Evolutionary conservation across 2,888 invertebrate species (phyloP).

Genomic region (Keiferia lycopersicella): DNA sequence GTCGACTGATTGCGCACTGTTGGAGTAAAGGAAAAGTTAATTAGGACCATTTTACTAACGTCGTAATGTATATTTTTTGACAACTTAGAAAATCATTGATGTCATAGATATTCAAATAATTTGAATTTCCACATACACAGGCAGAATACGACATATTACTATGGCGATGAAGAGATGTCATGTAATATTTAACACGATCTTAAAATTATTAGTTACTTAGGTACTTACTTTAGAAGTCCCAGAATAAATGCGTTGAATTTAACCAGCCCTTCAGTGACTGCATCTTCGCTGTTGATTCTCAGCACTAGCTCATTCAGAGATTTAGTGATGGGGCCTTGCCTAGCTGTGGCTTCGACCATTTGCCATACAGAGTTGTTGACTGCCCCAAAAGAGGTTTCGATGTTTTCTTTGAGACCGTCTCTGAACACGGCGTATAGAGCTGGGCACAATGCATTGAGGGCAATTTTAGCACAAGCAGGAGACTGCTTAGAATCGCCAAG

Average conservation of each 20-base stretch:
- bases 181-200: no score
- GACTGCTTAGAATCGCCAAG: slow-evolving; percentile 82
- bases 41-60: no score
- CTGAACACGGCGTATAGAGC: slow-evolving; percentile 91
- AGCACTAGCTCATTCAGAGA: slow-evolving; percentile 91
- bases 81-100: no score
- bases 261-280: slow-evolving; percentile 90
- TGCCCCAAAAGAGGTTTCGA: slow-evolving; percentile 92
- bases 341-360: slow-evolving; percentile 93
- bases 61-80: no score
- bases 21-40: no score
- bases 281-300: slow-evolving; percentile 90
- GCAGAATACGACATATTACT: no score
- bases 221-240: slow-evolving; percentile 90
- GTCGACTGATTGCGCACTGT: slow-evolving; percentile 91
- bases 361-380: slow-evolving; percentile 94
- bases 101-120: no score
- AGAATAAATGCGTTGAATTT: slow-evolving; percentile 95
- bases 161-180: no score
- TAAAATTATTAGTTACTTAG: background rate
- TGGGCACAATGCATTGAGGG: slow-evolving; percentile 89
- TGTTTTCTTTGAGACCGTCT: slow-evolving; percentile 90
- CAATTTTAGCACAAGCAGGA: slow-evolving; percentile 86
- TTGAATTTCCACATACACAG: no score
- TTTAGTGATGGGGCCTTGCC: slow-evolving; percentile 92